These are phyloP conservation scores for Phrixothrix hirtus DNA, from an alignment of 2,888 invertebrate species.

Conservation along the genomic window DNA sequence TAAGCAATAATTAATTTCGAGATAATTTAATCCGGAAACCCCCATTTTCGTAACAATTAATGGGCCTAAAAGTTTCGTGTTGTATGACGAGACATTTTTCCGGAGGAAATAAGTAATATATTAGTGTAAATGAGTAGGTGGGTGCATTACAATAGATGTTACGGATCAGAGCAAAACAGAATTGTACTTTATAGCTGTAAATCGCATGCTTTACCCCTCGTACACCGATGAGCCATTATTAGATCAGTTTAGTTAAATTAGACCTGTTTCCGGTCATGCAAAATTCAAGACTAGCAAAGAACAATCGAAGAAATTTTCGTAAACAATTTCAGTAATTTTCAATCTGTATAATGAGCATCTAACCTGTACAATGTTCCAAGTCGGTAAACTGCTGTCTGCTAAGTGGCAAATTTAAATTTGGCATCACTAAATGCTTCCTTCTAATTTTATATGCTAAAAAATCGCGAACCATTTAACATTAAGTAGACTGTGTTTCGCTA, in stretches of 20 bases:
- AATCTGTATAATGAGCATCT: slow-evolving; percentile 14
- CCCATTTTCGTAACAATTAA: slow-evolving; percentile 21
- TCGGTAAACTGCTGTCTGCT: not conserved
- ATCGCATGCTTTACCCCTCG: slow-evolving; percentile 9
- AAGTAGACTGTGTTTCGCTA: too few species aligned
- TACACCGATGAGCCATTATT: slow-evolving; percentile 19
- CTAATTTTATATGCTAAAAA: too few species aligned
- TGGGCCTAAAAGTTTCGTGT: slow-evolving; percentile 10
- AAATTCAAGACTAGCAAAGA: slow-evolving; percentile 12
- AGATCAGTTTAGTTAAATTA: slow-evolving; percentile 20
- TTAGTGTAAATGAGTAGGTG: slow-evolving; percentile 27
- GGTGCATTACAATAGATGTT: slow-evolving; percentile 13
- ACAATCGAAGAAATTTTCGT: slow-evolving; percentile 13
- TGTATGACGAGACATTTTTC: slow-evolving; percentile 22
- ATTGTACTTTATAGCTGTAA: slow-evolving; percentile 9
- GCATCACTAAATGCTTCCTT: not conserved
- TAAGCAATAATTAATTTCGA: too few species aligned
- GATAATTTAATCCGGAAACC: slow-evolving; percentile 13
- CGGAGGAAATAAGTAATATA: slow-evolving; percentile 29
- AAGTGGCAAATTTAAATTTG: not conserved
- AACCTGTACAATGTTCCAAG: slow-evolving; percentile 3
- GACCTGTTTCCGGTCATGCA: slow-evolving; percentile 22
- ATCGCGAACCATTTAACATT: too few species aligned
- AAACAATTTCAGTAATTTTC: slow-evolving; percentile 12
- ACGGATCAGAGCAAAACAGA: slow-evolving; percentile 17